Conservation (phyloP, 1,140 invertebrate genomes). For the Drosophila repleta region DNA sequence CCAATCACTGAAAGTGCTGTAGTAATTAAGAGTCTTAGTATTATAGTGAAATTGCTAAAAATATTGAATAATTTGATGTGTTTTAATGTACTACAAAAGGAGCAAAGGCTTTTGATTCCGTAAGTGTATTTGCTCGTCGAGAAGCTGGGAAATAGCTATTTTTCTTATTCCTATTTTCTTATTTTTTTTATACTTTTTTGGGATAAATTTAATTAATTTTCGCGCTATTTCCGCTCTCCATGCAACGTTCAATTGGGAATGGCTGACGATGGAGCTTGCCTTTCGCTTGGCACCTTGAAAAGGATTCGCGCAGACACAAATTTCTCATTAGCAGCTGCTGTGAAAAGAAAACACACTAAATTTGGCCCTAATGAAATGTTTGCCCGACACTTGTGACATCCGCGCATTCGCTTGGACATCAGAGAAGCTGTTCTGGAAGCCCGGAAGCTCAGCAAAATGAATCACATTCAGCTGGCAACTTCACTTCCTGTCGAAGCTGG, state of each 20-base stretch:
- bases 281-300: slow-evolving; percentile 52
- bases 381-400: slow-evolving; percentile 79
- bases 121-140: neutral
- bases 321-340: slow-evolving; percentile 79
- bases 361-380: slow-evolving; percentile 82
- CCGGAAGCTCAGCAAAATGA: slow-evolving; percentile 24
- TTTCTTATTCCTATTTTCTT: neutral
- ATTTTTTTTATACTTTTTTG: slow-evolving; percentile 28
- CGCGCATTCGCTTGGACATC: slow-evolving; percentile 64
- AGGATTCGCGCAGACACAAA: slow-evolving; percentile 70
- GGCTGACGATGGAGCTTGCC: slow-evolving; percentile 2
- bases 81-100: too few relatives aligned
- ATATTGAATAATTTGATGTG: too few relatives aligned
- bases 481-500: slow-evolving; percentile 57
- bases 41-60: too few relatives aligned
- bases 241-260: slow-evolving; percentile 40
- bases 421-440: neutral
- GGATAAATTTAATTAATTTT: slow-evolving; percentile 82
- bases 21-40: too few relatives aligned
- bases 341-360: slow-evolving; percentile 65
- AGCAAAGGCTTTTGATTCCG: neutral
- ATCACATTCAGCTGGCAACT: slow-evolving; percentile 42
- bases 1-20: too few relatives aligned
- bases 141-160: neutral
- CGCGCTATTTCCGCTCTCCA: slow-evolving; percentile 64